Percentiles rank a stretch among this genome's conserved stretches.
These are phyloP conservation scores for Bujurquina vittata DNA, from an alignment of 2,113 vertebrate genomes.

Conservation along the genomic window DNA sequence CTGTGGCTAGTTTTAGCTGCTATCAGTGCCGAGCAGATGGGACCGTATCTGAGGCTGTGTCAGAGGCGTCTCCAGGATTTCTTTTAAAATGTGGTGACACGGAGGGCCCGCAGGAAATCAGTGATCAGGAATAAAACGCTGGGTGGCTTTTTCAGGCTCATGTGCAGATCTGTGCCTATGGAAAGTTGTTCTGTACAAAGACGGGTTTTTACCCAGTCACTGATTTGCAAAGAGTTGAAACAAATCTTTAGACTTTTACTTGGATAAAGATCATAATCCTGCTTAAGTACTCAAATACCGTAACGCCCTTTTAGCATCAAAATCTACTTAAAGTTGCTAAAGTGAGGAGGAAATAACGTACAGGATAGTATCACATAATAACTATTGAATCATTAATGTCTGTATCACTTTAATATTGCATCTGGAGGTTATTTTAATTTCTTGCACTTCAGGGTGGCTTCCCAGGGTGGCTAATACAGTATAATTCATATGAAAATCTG, in stretches of 20 bases:
- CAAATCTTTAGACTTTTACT: neutral
- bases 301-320: neutral
- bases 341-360: neutral
- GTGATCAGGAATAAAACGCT: neutral
- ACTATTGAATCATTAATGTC: neutral
- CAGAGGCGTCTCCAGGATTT: constrained; percentile 6
- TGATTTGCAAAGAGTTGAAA: neutral
- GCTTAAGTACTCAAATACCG: accelerated
- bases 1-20: neutral
- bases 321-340: neutral
- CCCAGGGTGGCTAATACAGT: neutral
- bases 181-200: neutral
- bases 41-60: neutral
- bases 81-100: neutral
- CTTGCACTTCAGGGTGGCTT: neutral
- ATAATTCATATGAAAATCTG: no score
- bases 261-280: neutral
- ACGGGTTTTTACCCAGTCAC: neutral
- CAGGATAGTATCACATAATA: neutral
- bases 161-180: neutral
- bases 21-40: neutral
- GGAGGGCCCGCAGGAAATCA: neutral
- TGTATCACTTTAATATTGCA: neutral
- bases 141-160: neutral
- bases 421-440: neutral